Evolutionary conservation across 2,888 invertebrate genomes (phyloP).

Genomic region (Acrocyrtus sp.): DNA sequence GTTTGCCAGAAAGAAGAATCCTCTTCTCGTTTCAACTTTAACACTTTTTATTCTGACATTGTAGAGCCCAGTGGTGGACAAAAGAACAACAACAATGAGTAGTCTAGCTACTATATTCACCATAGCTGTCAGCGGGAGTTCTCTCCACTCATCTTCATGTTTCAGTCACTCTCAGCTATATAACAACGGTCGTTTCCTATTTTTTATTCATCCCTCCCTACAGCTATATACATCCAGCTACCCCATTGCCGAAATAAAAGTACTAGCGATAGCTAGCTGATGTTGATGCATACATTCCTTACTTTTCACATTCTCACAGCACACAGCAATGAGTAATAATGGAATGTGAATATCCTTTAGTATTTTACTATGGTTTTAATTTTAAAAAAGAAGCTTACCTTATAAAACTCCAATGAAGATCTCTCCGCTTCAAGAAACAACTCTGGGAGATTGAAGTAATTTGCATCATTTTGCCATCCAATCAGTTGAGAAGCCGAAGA

Average conservation of each 20-base stretch:
- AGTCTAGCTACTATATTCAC: constrained; percentile 8
- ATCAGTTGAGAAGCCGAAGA: not conserved
- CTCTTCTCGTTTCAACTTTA: no score
- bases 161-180: not conserved
- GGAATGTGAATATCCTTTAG: no score
- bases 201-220: no score
- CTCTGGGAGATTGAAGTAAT: constrained; percentile 19
- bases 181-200: no score
- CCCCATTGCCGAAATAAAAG: no score
- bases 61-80: constrained; percentile 6
- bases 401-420: constrained; percentile 48
- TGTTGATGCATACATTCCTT: no score
- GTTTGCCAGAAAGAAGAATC: no score
- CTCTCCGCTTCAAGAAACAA: constrained; percentile 41
- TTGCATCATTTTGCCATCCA: constrained; percentile 10
- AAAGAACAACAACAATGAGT: constrained; percentile 7
- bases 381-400: constrained; percentile 24
- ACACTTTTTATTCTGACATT: constrained; percentile 16
- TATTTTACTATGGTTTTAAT: no score
- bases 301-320: no score
- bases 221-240: no score
- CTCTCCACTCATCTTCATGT: constrained; percentile 8
- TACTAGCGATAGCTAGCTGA: no score
- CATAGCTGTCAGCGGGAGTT: constrained; percentile 31
- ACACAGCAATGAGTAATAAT: no score